Base-by-base conservation (phyloP, 2,113 vertebrate species). In the Cebus imitator region DNA sequence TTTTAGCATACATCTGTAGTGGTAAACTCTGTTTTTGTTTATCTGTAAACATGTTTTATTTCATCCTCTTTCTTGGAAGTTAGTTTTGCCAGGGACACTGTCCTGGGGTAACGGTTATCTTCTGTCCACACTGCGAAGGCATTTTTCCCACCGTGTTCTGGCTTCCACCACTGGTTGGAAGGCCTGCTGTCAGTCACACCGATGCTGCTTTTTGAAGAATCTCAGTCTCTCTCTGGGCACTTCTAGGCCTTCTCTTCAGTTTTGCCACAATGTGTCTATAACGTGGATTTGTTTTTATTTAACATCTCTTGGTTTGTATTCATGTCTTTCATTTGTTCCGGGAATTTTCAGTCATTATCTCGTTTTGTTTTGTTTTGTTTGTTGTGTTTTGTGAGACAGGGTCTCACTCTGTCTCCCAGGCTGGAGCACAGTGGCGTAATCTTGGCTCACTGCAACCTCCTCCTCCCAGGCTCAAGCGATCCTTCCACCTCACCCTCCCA, bases 161-260 rank as follows among this genome's bases (percentile, higher is more conserved):
- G 27, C 40, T n/a, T 27, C 90, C 43, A 3, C 16, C 13, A 2
- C 13, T 2, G 1, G 48, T 25, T 35, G 57, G 25, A 37, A 91
- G 25, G 30, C 57, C 55, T 25, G 37, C 57, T 2, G 0, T 55
- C 82, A 0, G 3, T 25, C 61, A 40, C 27, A 9, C 35, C n/a
- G 16, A 8, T 57, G 45, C 20, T 23, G 43, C 76, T 66, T 57
- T 55, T 8, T 23, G 4, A 75, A 20, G 12, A 55, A 27, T 43
- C 45, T 66, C 17, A 37, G n/a, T 27, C 70, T 64, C 37, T 66
- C 70, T 73, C n/a, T 75, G 40, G 50, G 21, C 73, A 35, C 86
- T 66, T 70, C 12, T 18, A 43, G 32, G 30, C 58, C 40, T 48
- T 75, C 68, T 37, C 70, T 85, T 87, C 1, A 27, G 64, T 72